Percentiles rank a stretch among this genome's conserved stretches.
Evolutionary conservation across 2,113 vertebrate genomes (phyloP).

Genomic region (Zosterops pallidus): DNA sequence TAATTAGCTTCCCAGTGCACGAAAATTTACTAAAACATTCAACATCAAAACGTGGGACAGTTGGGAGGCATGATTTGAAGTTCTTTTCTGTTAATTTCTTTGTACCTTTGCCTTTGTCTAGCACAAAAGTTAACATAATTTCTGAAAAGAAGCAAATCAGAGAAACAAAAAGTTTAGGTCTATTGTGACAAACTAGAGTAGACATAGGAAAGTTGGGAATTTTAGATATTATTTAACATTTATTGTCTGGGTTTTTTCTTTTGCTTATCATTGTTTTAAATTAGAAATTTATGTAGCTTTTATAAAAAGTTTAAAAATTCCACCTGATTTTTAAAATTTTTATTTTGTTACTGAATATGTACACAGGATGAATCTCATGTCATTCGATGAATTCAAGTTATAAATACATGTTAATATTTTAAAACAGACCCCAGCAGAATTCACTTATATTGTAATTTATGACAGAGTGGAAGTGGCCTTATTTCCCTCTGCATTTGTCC

Average conservation of each 20-base stretch:
- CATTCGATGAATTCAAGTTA: neutral
- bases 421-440: neutral
- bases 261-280: neutral
- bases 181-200: neutral
- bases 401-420: neutral
- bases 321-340: neutral
- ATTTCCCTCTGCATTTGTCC: neutral
- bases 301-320: neutral
- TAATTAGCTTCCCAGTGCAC: neutral
- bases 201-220: neutral
- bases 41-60: neutral
- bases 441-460: neutral
- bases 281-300: neutral
- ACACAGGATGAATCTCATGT: neutral
- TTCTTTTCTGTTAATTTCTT: neutral
- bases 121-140: neutral
- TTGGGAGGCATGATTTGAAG: neutral
- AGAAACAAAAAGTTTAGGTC: neutral
- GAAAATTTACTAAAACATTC: neutral
- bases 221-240: neutral
- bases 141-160: neutral
- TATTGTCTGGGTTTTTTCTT: neutral
- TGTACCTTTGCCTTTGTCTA: neutral
- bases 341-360: neutral
- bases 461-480: neutral